These are phyloP conservation scores for Idaea dimidiata DNA, from an alignment of 2,888 invertebrate species.

Conservation along the genomic window DNA sequence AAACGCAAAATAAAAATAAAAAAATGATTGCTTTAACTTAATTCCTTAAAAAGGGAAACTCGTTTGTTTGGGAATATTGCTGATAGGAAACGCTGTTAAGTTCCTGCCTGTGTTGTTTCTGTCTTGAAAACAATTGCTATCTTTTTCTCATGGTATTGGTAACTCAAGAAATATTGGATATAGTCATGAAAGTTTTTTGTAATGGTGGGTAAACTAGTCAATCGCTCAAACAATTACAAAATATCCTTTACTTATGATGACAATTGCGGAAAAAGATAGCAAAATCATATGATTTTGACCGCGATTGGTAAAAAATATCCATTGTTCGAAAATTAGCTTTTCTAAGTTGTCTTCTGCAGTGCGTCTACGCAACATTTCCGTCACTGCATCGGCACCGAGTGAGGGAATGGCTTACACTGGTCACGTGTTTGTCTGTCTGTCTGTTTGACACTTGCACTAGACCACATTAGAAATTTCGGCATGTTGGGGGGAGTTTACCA, in stretches of 20 bases:
- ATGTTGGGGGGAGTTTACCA: neutral
- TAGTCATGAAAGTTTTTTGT: too few relatives aligned
- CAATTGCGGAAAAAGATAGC: neutral
- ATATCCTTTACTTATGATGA: neutral
- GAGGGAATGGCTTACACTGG: slow-evolving; percentile 63
- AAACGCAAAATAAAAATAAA: too few relatives aligned
- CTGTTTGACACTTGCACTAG: slow-evolving; percentile 57
- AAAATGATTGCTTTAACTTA: too few relatives aligned
- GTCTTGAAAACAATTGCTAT: slow-evolving; percentile 22
- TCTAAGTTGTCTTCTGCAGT: slow-evolving; percentile 37
- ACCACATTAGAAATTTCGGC: slow-evolving; percentile 33
- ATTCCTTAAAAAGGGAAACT: too few relatives aligned
- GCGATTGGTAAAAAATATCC: neutral
- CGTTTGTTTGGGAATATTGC: too few relatives aligned
- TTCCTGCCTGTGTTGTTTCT: slow-evolving; percentile 14
- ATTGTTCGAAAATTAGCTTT: neutral
- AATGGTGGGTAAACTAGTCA: neutral
- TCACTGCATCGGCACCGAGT: slow-evolving; percentile 68
- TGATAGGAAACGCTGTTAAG: neutral
- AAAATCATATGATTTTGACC: neutral
- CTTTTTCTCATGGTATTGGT: slow-evolving; percentile 14
- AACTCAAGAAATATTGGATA: slow-evolving; percentile 4
- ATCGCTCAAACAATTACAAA: neutral
- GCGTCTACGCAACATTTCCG: slow-evolving; percentile 73
- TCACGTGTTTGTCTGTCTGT: slow-evolving; percentile 56